These are phyloP conservation scores for Epistrophe eligans DNA, from an alignment of 2,888 invertebrate genomes.

Conservation along the genomic window DNA sequence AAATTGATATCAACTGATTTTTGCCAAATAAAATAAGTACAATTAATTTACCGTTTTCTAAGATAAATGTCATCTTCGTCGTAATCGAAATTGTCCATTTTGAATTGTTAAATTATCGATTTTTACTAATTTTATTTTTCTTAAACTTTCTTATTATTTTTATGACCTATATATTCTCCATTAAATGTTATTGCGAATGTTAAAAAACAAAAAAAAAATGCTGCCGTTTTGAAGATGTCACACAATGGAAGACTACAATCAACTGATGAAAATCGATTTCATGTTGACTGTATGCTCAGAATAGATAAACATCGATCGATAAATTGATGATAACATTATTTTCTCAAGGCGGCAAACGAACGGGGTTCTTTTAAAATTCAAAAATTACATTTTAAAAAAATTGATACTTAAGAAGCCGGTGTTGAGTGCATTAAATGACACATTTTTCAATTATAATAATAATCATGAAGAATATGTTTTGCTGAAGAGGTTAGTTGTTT, in stretches of 20 bases:
- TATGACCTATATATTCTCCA: background rate
- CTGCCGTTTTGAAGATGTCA: constrained; percentile 42
- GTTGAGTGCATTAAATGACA: constrained; percentile 52
- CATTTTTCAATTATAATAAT: constrained; percentile 26
- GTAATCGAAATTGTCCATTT: constrained; percentile 60
- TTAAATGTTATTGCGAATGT: background rate
- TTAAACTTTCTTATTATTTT: background rate
- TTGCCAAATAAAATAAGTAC: background rate
- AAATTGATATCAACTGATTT: background rate
- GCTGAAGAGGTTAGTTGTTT: background rate
- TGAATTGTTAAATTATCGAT: background rate
- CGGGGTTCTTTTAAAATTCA: constrained; percentile 10
- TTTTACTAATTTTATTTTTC: background rate
- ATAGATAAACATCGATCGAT: constrained; percentile 58
- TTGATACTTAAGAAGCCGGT: constrained; percentile 34
- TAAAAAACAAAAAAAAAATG: background rate
- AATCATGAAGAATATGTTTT: constrained; percentile 5
- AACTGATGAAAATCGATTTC: constrained; percentile 63
- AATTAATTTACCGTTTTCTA: constrained; percentile 43
- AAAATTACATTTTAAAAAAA: constrained; percentile 9
- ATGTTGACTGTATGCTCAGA: constrained; percentile 38
- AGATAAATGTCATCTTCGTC: constrained; percentile 60
- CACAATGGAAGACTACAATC: constrained; percentile 56
- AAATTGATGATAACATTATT: constrained; percentile 54
- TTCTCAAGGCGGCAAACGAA: constrained; percentile 19